Evolutionary conservation across 2,888 invertebrate species (phyloP).

Genomic region (Agrochola litura): DNA sequence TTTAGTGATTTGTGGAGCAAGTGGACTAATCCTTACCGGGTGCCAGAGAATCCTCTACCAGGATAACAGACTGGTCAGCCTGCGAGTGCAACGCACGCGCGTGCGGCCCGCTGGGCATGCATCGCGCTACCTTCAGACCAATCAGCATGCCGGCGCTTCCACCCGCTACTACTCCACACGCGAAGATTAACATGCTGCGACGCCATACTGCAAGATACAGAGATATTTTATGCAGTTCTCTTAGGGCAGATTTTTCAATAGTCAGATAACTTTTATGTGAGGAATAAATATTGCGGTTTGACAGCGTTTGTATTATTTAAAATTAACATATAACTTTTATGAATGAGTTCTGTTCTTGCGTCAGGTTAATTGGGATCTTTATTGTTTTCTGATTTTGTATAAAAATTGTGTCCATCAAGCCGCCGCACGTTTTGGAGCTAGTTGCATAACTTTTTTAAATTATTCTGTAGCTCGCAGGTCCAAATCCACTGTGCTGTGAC

Average conservation of each 20-base stretch:
- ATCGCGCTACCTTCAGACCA: conserved; percentile 77
- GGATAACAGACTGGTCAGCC: conserved; percentile 83
- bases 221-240: background rate
- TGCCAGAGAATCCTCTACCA: conserved; percentile 85
- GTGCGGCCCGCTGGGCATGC: conserved; percentile 78
- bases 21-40: conserved; percentile 71
- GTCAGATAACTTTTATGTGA: no score
- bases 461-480: background rate
- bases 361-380: background rate
- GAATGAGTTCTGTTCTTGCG: background rate
- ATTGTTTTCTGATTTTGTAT: background rate
- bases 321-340: conserved; percentile 52
- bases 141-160: conserved; percentile 79
- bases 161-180: conserved; percentile 80
- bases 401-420: background rate
- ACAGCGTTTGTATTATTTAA: background rate
- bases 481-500: background rate
- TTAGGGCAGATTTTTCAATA: background rate
- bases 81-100: conserved; percentile 84
- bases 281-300: background rate
- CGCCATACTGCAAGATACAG: conserved; percentile 82
- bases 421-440: background rate
- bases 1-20: background rate
- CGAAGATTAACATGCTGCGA: conserved; percentile 84
- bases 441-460: background rate